These are phyloP conservation scores for Lota lota DNA, from an alignment of 2,113 vertebrate species.

Conservation along the genomic window DNA sequence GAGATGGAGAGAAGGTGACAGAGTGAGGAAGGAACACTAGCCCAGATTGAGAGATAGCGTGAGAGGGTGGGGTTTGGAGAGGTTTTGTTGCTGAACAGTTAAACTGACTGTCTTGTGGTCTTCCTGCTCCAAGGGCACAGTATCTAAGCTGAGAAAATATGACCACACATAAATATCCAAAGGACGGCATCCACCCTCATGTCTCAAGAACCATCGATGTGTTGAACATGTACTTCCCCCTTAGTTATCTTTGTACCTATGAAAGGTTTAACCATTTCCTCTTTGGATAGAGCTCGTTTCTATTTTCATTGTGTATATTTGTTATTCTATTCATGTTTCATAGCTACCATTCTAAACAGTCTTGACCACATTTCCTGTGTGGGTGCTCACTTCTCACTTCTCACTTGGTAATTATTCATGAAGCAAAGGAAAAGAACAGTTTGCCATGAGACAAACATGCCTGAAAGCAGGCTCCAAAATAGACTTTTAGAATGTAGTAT, in stretches of 20 bases:
- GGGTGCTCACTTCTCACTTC: constrained; percentile 64
- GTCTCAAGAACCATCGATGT: too few relatives aligned
- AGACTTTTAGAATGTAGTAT: too few relatives aligned
- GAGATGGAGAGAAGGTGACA: constrained; percentile 4
- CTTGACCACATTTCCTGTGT: constrained; percentile 67
- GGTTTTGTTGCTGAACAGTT: constrained; percentile 26
- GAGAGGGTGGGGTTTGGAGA: constrained; percentile 34
- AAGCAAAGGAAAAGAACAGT: neutral
- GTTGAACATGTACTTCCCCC: too few relatives aligned
- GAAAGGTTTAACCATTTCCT: too few relatives aligned
- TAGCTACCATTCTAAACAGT: constrained; percentile 64
- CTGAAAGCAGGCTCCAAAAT: too few relatives aligned
- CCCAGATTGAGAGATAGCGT: constrained; percentile 11
- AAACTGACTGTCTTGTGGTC: constrained; percentile 13
- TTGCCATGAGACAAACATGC: neutral
- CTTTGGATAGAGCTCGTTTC: neutral
- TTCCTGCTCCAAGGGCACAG: neutral
- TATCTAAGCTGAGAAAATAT: too few relatives aligned
- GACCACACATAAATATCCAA: too few relatives aligned
- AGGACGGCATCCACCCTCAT: too few relatives aligned
- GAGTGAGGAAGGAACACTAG: neutral
- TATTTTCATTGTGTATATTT: neutral
- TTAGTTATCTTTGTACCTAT: too few relatives aligned
- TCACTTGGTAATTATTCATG: constrained; percentile 41
- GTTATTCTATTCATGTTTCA: constrained; percentile 37